Evolutionary conservation across 2,888 invertebrate species (phyloP).

Genomic region (Lamproptera curius): DNA sequence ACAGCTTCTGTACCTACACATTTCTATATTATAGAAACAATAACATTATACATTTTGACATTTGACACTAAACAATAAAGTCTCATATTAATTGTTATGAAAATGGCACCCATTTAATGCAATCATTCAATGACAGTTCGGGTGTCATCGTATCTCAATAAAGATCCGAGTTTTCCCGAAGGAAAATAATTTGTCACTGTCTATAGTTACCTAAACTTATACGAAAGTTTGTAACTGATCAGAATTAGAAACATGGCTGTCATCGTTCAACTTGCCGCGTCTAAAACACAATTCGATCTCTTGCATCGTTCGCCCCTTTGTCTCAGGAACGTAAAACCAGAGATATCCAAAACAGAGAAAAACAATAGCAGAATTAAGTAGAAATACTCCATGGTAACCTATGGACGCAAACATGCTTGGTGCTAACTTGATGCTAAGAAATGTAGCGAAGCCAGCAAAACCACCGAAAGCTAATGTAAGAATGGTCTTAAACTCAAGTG

Average conservation of each 20-base stretch:
- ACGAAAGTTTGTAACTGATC: conserved; percentile 4
- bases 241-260: neutral
- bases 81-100: too few relatives aligned
- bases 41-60: too few relatives aligned
- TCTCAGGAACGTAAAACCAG: conserved; percentile 34
- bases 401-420: conserved; percentile 25
- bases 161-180: too few relatives aligned
- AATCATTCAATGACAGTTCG: too few relatives aligned
- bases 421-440: conserved; percentile 28
- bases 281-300: conserved; percentile 36
- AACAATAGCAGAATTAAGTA: conserved; percentile 26
- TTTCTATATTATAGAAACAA: too few relatives aligned
- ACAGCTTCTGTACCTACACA: too few relatives aligned
- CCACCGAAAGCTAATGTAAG: conserved; percentile 21
- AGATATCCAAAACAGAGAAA: conserved; percentile 28
- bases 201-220: neutral
- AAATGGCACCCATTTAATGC: too few relatives aligned
- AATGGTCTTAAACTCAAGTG: conserved; percentile 29
- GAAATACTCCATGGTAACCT: conserved; percentile 33
- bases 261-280: conserved; percentile 23
- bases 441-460: conserved; percentile 22
- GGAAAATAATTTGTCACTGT: too few relatives aligned
- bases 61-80: too few relatives aligned
- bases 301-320: conserved; percentile 34
- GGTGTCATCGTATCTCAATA: too few relatives aligned